phyloP scores from a whole-genome alignment of 2,113 vertebrate species.

The Anhinga anhinga region DNA sequence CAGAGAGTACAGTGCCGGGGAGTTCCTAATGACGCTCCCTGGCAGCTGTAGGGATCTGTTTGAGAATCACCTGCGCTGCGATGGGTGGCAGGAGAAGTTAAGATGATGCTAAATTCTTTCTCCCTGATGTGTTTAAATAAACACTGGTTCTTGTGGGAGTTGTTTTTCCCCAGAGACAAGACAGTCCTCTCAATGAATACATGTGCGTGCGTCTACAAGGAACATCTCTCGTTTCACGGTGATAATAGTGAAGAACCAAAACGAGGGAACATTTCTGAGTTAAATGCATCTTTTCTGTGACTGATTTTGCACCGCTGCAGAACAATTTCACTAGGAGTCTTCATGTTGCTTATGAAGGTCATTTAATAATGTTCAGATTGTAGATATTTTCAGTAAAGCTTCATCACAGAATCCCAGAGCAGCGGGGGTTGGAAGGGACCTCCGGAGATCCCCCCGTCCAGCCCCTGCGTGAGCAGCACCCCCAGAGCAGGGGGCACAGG shows the following conservation, averaged over 20 bases:
- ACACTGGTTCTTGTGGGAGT: neutral
- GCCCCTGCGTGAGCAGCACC: too few relatives aligned
- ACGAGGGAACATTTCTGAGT: neutral
- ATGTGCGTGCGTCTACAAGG: neutral
- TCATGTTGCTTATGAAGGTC: neutral
- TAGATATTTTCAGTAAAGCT: neutral
- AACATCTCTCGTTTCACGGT: neutral
- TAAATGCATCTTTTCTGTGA: neutral
- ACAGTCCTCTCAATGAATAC: neutral
- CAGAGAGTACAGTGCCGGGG: rapidly evolving
- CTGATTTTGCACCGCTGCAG: neutral
- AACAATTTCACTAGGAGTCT: neutral
- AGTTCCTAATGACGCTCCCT: neutral
- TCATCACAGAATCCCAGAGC: too few relatives aligned
- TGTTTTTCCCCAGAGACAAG: neutral
- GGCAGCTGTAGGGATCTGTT: neutral
- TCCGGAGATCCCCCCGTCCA: too few relatives aligned
- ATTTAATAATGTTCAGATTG: neutral
- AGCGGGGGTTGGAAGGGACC: too few relatives aligned
- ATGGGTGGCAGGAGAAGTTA: neutral
- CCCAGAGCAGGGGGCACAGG: too few relatives aligned
- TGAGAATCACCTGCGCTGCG: neutral
- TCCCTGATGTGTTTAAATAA: neutral
- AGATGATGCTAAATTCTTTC: neutral
- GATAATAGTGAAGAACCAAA: neutral